Base-by-base conservation (phyloP, 2,888 invertebrate species). In the Epiblema foenella region DNA sequence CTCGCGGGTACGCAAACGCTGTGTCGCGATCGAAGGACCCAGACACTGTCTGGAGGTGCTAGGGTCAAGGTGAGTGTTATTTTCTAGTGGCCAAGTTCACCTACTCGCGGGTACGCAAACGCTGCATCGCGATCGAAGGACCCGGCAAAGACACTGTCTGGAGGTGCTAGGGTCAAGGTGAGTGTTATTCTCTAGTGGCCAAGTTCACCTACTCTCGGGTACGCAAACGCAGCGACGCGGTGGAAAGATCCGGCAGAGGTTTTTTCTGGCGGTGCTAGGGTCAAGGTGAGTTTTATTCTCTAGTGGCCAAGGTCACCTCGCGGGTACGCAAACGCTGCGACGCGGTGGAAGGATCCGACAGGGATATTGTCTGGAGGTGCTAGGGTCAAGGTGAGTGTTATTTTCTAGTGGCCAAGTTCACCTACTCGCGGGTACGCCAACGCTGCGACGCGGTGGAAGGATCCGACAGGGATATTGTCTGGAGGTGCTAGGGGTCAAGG, bases 1-100 rank as follows among this genome's bases (percentile, higher is more conserved):
- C 87, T 94, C 94, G 12, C 88, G 90, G 59, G 95, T 97, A 72
- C 91, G 93, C 77, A 95, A 94, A 46, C 95, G 95, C 74, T 95
- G 95, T 82, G 98, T 99, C 29, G 99, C 99, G 0, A 87, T 98
- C 7, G 98, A 98, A 76, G 99, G 99, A 94, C 96, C 64, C 99
- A 99, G 78, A 96, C 96, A 11, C 93, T 99, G 46, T 96, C 97
- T 69, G 99, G 99, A 81, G 99, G 99, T 84, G 95, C 97, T 0
- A 84, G 93, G 51, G 93, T 94, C 8, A 94, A 94, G 87, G 93
- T 93, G 33, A 33, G 1, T 89, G 85, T 51, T n/a, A n/a, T n/a
- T n/a, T n/a, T n/a, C n/a, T n/a, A n/a, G n/a, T n/a, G n/a, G n/a
- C n/a, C n/a, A n/a, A n/a, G n/a, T n/a, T n/a, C n/a, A n/a, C n/a